phyloP scores from a whole-genome alignment of 2,888 invertebrate genomes.

The Thelaira solivaga region DNA sequence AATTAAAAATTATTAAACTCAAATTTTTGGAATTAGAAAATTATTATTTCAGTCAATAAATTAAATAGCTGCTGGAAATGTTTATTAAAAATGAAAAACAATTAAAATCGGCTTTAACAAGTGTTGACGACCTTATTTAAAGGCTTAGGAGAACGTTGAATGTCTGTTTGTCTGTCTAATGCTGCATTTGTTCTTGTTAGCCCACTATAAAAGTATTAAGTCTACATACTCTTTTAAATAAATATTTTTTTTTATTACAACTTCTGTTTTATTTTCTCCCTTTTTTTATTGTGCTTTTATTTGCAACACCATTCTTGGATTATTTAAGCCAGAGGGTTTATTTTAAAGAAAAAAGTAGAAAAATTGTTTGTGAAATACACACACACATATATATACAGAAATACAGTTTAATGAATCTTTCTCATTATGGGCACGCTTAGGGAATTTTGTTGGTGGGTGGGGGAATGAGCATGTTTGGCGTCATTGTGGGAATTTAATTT shows the following conservation, averaged over 20 bases:
- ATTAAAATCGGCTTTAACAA: no score
- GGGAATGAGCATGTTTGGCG: neutral
- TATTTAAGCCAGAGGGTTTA: neutral
- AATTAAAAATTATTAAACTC: no score
- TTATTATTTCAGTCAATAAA: no score
- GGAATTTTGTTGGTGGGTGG: neutral
- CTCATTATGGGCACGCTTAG: conserved; percentile 3
- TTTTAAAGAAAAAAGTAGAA: neutral
- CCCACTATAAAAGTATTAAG: neutral
- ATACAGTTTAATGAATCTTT: neutral
- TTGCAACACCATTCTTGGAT: neutral
- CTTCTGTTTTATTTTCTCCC: neutral
- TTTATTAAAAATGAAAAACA: no score
- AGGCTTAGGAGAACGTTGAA: no score
- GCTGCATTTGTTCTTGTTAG: neutral
- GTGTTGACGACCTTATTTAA: no score
- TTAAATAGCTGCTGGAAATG: no score
- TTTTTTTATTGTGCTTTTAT: neutral
- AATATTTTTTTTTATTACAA: neutral
- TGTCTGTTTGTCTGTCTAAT: no score
- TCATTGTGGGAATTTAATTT: conserved; percentile 19
- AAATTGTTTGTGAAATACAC: neutral
- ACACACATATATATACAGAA: neutral
- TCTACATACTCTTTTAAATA: neutral
- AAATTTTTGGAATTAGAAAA: no score